These are phyloP conservation scores for Lepidocyrtoides sp. DNA, from an alignment of 2,888 invertebrate genomes.

Conservation along the genomic window DNA sequence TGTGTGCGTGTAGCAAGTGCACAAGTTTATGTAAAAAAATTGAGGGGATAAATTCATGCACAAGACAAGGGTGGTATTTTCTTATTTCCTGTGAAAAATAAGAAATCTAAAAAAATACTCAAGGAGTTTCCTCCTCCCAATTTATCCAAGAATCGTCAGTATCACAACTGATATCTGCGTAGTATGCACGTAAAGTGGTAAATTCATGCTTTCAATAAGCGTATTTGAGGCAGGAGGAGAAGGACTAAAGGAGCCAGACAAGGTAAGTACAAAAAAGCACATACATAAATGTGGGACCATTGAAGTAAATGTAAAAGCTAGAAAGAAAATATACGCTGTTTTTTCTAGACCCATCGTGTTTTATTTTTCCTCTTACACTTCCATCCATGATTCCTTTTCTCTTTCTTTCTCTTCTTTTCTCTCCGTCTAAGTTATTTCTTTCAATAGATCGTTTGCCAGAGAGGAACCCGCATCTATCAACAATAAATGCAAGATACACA, in stretches of 20 bases:
- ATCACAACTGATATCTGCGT: not conserved
- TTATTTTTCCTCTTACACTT: slow-evolving; percentile 44
- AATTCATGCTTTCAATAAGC: slow-evolving; percentile 51
- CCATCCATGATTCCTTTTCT: slow-evolving; percentile 23
- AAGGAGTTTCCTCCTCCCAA: slow-evolving; percentile 46
- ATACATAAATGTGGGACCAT: no score
- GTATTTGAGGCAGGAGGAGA: slow-evolving; percentile 47
- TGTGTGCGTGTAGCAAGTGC: not conserved
- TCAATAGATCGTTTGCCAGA: slow-evolving; percentile 38
- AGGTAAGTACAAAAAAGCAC: slow-evolving; percentile 15
- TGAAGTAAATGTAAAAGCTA: no score
- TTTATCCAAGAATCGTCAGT: slow-evolving; percentile 45
- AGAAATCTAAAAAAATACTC: slow-evolving; percentile 35
- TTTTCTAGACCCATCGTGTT: not conserved
- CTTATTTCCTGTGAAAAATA: slow-evolving; percentile 65
- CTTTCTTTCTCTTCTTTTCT: not conserved
- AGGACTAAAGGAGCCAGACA: not conserved
- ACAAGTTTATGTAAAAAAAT: slow-evolving; percentile 24
- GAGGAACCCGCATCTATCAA: slow-evolving; percentile 56
- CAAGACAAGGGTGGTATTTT: slow-evolving; percentile 61
- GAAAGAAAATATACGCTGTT: not conserved
- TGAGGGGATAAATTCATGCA: slow-evolving; percentile 48
- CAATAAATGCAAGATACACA: slow-evolving; percentile 43
- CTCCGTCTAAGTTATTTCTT: not conserved
- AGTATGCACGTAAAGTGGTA: not conserved